A percentile compares a stretch with the other conserved stretches of the same genome.
Conservation (phyloP, 1,140 invertebrate species). For the Zaprionus vittiger region DNA sequence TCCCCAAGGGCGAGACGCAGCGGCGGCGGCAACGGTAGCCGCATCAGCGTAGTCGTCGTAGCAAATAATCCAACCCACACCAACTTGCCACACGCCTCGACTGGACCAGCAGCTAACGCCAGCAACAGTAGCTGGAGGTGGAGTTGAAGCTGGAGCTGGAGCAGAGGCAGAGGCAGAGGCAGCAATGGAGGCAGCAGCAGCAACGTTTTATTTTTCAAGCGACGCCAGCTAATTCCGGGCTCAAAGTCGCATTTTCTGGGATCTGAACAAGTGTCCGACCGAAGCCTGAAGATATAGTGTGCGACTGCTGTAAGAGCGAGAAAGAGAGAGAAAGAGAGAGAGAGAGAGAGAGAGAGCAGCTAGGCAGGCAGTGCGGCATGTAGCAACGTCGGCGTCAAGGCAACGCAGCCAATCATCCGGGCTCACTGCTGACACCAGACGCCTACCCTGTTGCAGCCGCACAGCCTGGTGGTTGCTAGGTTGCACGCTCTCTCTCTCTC, state of each 20-base stretch:
- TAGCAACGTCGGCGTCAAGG: conserved; percentile 64
- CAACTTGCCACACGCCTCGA: conserved; percentile 5
- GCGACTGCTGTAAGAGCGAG: conserved; percentile 36
- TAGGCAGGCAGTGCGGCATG: conserved; percentile 21
- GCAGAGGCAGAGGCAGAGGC: neutral
- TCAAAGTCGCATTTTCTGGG: conserved; percentile 79
- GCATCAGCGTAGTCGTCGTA: conserved; percentile 43
- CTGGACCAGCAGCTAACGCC: neutral
- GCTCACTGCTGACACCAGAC: conserved; percentile 39
- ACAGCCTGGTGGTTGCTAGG: conserved; percentile 66
- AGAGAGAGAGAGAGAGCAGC: conserved; percentile 47
- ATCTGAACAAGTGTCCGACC: conserved; percentile 71
- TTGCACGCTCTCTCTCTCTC: conserved; percentile 33
- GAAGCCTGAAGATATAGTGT: conserved; percentile 28
- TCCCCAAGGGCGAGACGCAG: neutral
- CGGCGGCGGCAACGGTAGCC: conserved; percentile 14
- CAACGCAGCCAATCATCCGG: conserved; percentile 73
- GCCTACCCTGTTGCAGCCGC: conserved; percentile 37
- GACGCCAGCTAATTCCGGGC: conserved; percentile 77
- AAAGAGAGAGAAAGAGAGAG: conserved; percentile 7
- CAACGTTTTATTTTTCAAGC: conserved; percentile 61
- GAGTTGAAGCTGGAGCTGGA: neutral
- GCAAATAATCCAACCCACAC: conserved; percentile 77
- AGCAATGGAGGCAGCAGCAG: neutral
- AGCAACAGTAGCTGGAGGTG: neutral